Base-by-base conservation (phyloP, 1,140 invertebrate genomes). In the Ceratina japonica region DNA sequence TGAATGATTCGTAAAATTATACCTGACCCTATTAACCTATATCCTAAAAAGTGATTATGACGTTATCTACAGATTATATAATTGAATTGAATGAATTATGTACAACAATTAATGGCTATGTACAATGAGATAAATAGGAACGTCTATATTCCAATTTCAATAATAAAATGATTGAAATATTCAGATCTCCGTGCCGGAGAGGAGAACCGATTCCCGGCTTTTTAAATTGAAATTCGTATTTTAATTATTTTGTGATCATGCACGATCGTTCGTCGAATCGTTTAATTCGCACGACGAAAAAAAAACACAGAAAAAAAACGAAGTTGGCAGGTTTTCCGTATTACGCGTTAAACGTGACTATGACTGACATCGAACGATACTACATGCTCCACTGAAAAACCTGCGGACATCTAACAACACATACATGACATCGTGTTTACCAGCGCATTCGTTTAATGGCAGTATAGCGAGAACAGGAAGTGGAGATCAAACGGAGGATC, bases 301-400 rank as follows among this genome's bases (percentile, higher is more conserved):
- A 18, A 20, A n/a, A 16, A 10, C 20, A 31, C 8, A 20, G 7
- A 27, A 0, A n/a, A 15, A 64, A 15, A 64, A 65, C 31, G 51
- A 49, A 54, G 52, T 31, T 52, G 12, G 37, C 20, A 75, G 52
- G 22, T 68, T 54, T 20, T 12, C 54, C 4, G 54, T 54, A 72
- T 72, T 56, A 44, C 56, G 15, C 24, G 68, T 59, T 76, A 63
- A 66, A 83, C 52, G 63, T 69, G 81, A 81, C 64, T 82, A 68
- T 69, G 81, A 81, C 64, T 82, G 79, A 79, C 76, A 85, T 85
- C 69, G 44, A 78, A 86, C 80, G 85, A 89, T 84, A 89, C 58
- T 70, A 78, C 89, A 90, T 90, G 89, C 89, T 89, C 85, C 83
- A 89, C 87, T 70, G 37, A 76, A 88, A 80, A 85, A 87, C 52